A percentile compares a stretch with the other conserved stretches of the same genome.
These are phyloP conservation scores for Dipodomys ordii DNA, from an alignment of 2,113 vertebrate genomes.

Conservation along the genomic window DNA sequence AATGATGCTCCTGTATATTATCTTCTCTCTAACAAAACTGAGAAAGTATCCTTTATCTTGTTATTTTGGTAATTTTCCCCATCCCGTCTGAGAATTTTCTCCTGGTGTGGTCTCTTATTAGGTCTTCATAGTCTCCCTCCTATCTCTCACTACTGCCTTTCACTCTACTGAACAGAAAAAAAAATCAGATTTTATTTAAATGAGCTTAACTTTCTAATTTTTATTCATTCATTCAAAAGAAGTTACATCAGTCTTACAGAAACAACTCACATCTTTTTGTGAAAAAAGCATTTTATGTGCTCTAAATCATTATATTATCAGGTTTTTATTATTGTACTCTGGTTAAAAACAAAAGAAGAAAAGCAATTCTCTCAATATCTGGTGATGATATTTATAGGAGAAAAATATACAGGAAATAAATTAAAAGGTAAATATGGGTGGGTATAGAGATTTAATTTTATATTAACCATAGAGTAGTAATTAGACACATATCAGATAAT, in stretches of 20 bases:
- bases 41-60: conserved; percentile 4
- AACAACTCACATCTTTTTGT: not conserved
- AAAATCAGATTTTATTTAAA: conserved; percentile 31
- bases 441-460: not conserved
- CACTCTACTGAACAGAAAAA: not conserved
- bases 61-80: not conserved
- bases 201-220: not conserved
- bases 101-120: not conserved
- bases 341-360: not conserved
- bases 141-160: not conserved
- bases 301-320: not conserved
- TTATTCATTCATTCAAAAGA: not conserved
- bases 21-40: not conserved
- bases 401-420: not conserved
- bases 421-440: not conserved
- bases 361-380: not conserved
- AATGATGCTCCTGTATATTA: conserved; percentile 52
- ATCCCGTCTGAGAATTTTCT: not conserved
- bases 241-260: not conserved
- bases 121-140: not conserved
- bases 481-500: not conserved
- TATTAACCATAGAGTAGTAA: not conserved
- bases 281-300: conserved; percentile 23
- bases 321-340: not conserved
- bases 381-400: not conserved